These are phyloP conservation scores for Anoplophora glabripennis DNA, from an alignment of 1,140 invertebrate species.

Conservation along the genomic window DNA sequence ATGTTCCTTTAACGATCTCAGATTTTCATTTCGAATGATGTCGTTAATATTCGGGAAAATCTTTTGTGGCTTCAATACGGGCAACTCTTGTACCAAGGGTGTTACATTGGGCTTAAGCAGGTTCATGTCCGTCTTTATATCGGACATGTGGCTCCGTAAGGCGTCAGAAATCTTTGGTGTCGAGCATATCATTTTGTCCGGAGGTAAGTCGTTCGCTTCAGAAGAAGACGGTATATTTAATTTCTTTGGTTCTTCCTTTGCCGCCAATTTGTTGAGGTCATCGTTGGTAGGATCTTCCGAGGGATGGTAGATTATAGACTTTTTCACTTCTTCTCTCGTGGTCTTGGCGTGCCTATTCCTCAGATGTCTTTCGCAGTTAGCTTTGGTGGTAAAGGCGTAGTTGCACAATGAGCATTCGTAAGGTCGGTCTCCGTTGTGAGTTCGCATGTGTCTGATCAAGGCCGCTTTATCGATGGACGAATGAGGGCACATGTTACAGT, in stretches of 20 bases:
- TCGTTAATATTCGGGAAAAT: constrained; percentile 26
- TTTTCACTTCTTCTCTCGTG: constrained; percentile 81
- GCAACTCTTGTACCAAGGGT: constrained; percentile 22
- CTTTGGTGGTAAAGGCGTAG: constrained; percentile 94
- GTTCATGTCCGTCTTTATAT: constrained; percentile 21
- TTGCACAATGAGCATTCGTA: constrained; percentile 92
- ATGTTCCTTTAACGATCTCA: constrained; percentile 25
- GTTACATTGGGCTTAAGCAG: constrained; percentile 27
- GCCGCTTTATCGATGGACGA: constrained; percentile 87
- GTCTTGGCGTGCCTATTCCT: constrained; percentile 84
- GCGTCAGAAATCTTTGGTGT: constrained; percentile 32
- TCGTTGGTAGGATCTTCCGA: constrained; percentile 77
- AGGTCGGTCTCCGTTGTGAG: constrained; percentile 91
- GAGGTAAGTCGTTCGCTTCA: constrained; percentile 29
- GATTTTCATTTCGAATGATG: constrained; percentile 28
- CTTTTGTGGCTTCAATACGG: constrained; percentile 27
- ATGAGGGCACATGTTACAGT: constrained; percentile 91
- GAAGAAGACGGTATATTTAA: constrained; percentile 39
- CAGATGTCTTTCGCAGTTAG: constrained; percentile 86
- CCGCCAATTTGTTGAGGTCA: constrained; percentile 57
- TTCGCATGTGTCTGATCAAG: constrained; percentile 83
- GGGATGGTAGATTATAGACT: constrained; percentile 80
- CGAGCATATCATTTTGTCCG: constrained; percentile 38
- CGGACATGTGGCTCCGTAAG: background rate
- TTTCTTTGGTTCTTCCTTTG: constrained; percentile 53